phyloP scores from a whole-genome alignment of 2,113 vertebrate species.

The Tragulus kanchil region DNA sequence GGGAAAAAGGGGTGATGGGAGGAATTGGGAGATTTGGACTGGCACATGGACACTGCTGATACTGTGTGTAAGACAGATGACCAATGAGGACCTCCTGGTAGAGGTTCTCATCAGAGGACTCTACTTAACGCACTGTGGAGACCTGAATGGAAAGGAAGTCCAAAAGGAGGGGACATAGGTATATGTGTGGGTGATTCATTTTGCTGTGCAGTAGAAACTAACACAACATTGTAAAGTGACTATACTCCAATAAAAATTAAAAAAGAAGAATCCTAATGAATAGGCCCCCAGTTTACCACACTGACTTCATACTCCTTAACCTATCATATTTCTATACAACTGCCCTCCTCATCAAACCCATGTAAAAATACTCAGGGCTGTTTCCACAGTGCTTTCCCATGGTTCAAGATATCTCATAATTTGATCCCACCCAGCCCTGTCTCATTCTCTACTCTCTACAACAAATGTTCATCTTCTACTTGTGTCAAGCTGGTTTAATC shows the following conservation, averaged over 20 bases:
- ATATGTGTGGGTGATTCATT: rapidly evolving
- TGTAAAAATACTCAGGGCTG: neutral
- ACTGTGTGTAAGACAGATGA: neutral
- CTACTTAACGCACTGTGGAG: neutral
- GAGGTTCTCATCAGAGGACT: neutral
- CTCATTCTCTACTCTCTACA: neutral
- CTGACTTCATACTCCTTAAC: neutral
- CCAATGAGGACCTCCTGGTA: rapidly evolving
- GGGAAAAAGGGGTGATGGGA: neutral
- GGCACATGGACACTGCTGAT: neutral
- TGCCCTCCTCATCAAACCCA: neutral
- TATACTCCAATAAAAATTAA: neutral
- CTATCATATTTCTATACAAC: neutral
- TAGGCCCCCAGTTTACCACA: neutral
- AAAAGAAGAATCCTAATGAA: neutral
- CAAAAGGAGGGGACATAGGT: neutral
- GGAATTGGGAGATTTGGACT: neutral
- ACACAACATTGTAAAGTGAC: neutral
- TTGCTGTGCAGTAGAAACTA: neutral
- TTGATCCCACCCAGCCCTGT: neutral
- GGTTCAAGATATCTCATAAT: neutral
- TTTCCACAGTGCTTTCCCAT: neutral
- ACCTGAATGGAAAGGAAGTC: neutral
- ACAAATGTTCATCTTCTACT: neutral
- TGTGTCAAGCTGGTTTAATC: neutral